A percentile compares a stretch with the other conserved stretches of the same genome.
Conservation (phyloP, 2,113 vertebrate genomes). For the Boulengeromyrus knoepffleri region DNA sequence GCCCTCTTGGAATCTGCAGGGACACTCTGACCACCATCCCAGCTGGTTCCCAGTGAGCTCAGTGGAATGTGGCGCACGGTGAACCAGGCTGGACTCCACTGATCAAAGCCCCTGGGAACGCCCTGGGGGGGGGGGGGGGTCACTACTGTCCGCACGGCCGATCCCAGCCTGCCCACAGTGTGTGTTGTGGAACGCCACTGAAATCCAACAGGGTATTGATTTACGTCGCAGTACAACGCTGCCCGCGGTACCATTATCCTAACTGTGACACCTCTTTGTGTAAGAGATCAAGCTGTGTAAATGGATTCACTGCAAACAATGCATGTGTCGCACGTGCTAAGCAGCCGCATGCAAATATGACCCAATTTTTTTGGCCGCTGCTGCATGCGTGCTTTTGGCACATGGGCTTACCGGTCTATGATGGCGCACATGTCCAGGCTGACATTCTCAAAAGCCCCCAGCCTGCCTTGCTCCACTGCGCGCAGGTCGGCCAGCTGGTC, state of each 20-base stretch:
- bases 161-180: neutral
- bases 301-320: neutral
- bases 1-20: neutral
- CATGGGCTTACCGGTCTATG: conserved; percentile 75
- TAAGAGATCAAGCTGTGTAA: neutral
- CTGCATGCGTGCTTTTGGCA: neutral
- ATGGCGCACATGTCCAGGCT: conserved; percentile 97
- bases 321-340: neutral
- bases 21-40: neutral
- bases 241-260: neutral
- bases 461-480: conserved; percentile 74
- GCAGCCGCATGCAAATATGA: neutral
- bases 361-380: neutral
- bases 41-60: neutral
- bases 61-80: neutral
- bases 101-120: neutral
- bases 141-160: neutral
- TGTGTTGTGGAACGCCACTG: neutral
- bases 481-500: conserved; percentile 81
- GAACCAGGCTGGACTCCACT: neutral
- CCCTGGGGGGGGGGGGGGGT: neutral
- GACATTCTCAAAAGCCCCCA: conserved; percentile 86
- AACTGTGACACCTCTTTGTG: neutral
- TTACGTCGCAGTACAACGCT: neutral
- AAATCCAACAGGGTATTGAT: neutral